A percentile compares a stretch with the other conserved stretches of the same genome.
phyloP scores from a whole-genome alignment of 2,888 invertebrate species.

The Athripsodes cinereus region DNA sequence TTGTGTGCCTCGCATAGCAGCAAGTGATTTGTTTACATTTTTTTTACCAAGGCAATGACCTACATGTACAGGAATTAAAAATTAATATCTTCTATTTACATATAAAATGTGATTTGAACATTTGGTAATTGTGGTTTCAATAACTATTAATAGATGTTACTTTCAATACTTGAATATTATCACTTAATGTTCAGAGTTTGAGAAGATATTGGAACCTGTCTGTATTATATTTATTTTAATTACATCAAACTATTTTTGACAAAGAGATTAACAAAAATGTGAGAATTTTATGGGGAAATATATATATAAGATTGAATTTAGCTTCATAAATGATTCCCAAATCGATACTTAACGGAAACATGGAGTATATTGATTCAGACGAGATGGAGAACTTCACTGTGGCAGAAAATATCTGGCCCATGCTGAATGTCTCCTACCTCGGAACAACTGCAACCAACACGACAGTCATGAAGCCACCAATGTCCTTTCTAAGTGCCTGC shows the following conservation, averaged over 20 bases:
- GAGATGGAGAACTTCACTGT: constrained; percentile 11
- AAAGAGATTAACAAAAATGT: neutral
- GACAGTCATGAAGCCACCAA: constrained; percentile 11
- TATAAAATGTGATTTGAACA: no score
- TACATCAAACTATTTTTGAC: no score
- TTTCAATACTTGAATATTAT: no score
- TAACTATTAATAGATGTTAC: no score
- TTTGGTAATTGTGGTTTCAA: no score
- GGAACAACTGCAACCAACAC: constrained; percentile 10
- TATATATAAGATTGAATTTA: no score
- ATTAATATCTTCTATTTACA: no score
- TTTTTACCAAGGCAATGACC: neutral
- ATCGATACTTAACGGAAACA: constrained; percentile 5
- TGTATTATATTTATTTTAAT: no score
- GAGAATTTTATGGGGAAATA: neutral
- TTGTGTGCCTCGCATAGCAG: neutral
- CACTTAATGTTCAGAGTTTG: no score
- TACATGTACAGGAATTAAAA: neutral
- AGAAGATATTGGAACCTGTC: no score
- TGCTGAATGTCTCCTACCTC: constrained; percentile 13
- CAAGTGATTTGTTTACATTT: neutral
- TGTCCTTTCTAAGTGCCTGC: constrained; percentile 34
- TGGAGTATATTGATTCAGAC: constrained; percentile 15
- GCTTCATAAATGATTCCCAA: constrained; percentile 4
- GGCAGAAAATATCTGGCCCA: constrained; percentile 10